Evolutionary conservation across 2,797 vertebrate species (phyloP).

Genomic region (Poecilia gillii): DNA sequence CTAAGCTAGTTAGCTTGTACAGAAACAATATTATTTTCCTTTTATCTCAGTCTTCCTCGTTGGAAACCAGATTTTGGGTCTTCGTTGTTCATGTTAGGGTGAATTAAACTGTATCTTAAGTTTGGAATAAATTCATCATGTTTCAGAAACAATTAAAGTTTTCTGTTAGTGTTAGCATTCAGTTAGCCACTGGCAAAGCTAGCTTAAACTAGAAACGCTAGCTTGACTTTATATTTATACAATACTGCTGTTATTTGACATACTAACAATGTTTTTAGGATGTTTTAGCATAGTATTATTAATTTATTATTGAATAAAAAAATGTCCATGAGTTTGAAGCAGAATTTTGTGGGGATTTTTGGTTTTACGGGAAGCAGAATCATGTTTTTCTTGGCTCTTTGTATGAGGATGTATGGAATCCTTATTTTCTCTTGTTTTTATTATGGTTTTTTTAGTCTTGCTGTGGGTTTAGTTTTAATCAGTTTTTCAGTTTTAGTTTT

Average conservation of each 20-base stretch:
- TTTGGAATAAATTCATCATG: not conserved
- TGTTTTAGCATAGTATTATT: not conserved
- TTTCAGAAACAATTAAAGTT: not conserved
- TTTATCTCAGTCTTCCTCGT: not conserved
- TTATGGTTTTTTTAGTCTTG: not conserved
- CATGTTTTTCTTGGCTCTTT: not conserved
- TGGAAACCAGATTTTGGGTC: not conserved
- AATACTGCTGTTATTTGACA: not conserved
- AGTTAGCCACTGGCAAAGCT: not conserved
- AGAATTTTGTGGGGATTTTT: not conserved
- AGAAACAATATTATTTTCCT: not conserved
- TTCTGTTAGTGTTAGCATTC: not conserved
- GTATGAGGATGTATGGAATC: not conserved
- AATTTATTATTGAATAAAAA: not conserved
- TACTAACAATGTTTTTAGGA: not conserved
- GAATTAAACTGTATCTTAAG: not conserved
- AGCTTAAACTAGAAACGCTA: not conserved
- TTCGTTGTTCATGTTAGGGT: not conserved
- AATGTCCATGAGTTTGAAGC: not conserved
- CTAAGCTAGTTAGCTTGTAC: not conserved
- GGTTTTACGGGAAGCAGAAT: not conserved
- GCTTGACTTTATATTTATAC: not conserved
- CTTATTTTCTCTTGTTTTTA: not conserved
- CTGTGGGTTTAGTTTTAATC: not conserved
- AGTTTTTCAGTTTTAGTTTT: not conserved